Conservation (phyloP, 1,140 invertebrate species). For the Drosophila santomea region DNA sequence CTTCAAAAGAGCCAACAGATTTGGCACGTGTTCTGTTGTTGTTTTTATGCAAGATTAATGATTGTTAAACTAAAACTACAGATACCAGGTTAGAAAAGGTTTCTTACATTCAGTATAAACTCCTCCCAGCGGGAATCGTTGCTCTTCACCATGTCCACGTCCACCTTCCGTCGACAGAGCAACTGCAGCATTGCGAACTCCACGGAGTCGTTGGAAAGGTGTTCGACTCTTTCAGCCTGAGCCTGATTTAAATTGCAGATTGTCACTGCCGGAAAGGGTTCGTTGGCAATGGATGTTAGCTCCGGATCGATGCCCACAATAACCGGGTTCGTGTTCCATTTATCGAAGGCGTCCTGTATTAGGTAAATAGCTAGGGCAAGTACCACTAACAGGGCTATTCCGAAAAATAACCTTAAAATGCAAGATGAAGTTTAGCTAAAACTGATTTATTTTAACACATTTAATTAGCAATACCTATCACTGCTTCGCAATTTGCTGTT, state of each 20-base stretch:
- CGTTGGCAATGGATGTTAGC: slow-evolving; percentile 69
- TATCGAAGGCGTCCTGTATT: slow-evolving; percentile 70
- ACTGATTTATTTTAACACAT: neutral
- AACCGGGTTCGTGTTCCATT: slow-evolving; percentile 74
- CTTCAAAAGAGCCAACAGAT: too few species aligned
- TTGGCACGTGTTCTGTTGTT: too few species aligned
- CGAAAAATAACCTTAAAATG: slow-evolving; percentile 63
- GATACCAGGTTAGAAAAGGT: too few species aligned
- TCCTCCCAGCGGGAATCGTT: slow-evolving; percentile 59
- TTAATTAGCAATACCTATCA: slow-evolving; percentile 46
- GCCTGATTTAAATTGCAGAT: slow-evolving; percentile 80
- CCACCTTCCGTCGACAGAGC: slow-evolving; percentile 86
- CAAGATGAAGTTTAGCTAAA: neutral
- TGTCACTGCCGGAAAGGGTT: slow-evolving; percentile 77
- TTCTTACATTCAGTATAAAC: slow-evolving; percentile 69
- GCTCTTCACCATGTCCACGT: slow-evolving; percentile 1
- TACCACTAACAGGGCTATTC: slow-evolving; percentile 61
- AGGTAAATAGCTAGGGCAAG: slow-evolving; percentile 56
- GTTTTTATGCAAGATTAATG: neutral
- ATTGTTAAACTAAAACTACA: too few species aligned
- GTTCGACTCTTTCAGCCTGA: slow-evolving; percentile 25
- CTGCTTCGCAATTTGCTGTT: slow-evolving; percentile 45
- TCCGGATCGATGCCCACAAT: slow-evolving; percentile 76
- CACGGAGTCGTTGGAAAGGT: slow-evolving; percentile 35
- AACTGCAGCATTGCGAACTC: slow-evolving; percentile 84